Evolutionary conservation across 2,888 invertebrate genomes (phyloP).

Genomic region (Lagria hirta): DNA sequence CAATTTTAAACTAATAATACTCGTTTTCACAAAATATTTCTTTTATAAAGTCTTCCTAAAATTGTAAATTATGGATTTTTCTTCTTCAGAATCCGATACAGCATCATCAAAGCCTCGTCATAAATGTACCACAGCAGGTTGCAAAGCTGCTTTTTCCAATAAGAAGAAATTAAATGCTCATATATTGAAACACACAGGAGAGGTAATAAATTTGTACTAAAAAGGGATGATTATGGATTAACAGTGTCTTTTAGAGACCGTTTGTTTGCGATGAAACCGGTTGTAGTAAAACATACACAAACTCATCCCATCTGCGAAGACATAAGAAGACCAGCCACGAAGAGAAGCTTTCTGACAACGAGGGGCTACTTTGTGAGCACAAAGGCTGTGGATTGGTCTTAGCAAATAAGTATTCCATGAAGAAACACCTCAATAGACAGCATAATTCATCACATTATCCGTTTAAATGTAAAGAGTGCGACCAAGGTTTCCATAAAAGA

Average conservation of each 20-base stretch:
- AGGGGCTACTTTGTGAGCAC: constrained; percentile 25
- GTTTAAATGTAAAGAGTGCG: constrained; percentile 39
- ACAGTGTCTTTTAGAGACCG: constrained; percentile 10
- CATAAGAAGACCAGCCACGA: constrained; percentile 15
- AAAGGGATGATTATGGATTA: background rate
- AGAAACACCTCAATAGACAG: constrained; percentile 38
- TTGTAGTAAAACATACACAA: constrained; percentile 20
- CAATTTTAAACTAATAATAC: too few species aligned
- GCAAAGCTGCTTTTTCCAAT: constrained; percentile 7
- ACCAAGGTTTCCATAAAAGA: constrained; percentile 40
- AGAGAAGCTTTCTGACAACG: background rate
- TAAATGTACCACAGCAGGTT: constrained; percentile 3
- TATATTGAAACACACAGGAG: constrained; percentile 8
- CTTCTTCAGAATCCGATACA: background rate
- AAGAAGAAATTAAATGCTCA: constrained; percentile 7
- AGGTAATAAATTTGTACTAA: background rate
- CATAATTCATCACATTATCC: constrained; percentile 30
- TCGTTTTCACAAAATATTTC: background rate
- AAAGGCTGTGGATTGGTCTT: constrained; percentile 37
- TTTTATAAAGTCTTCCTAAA: background rate
- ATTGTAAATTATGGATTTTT: background rate
- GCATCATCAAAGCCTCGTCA: background rate
- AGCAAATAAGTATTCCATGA: constrained; percentile 40
- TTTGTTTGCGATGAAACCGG: constrained; percentile 17
- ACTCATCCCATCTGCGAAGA: constrained; percentile 14